Evolutionary conservation across 2,797 vertebrate genomes (phyloP).

Genomic region (Mormyrus hasselquistii): DNA sequence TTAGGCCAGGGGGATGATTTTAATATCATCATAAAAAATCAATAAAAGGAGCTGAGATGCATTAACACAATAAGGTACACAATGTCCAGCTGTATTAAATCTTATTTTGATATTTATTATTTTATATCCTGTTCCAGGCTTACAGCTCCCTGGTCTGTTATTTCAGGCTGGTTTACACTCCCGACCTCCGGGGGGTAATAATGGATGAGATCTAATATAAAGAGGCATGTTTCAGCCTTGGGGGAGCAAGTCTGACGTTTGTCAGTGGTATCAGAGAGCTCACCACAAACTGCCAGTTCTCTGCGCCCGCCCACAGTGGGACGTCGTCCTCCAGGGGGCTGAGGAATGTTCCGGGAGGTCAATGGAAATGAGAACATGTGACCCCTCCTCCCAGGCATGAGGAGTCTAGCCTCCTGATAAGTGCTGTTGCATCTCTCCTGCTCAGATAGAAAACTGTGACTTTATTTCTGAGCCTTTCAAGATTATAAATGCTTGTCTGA

Average conservation of each 20-base stretch:
- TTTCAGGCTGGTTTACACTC: background rate
- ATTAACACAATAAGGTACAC: background rate
- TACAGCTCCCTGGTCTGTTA: background rate
- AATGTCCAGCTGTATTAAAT: background rate
- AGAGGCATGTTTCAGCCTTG: background rate
- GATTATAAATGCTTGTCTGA: background rate
- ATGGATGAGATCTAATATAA: background rate
- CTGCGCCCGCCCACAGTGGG: background rate
- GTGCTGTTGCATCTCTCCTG: background rate
- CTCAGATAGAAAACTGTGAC: background rate
- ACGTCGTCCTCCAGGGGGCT: background rate
- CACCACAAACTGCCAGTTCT: background rate
- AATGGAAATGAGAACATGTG: conserved; percentile 49
- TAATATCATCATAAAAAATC: conserved; percentile 9
- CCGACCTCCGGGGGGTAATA: background rate
- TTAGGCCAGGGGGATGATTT: background rate
- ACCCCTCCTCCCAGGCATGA: conserved; percentile 31
- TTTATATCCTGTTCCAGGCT: background rate
- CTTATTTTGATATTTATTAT: conserved; percentile 5
- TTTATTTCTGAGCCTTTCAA: conserved; percentile 34
- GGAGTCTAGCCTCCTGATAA: conserved; percentile 40
- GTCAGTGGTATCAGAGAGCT: background rate
- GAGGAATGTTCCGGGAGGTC: conserved; percentile 17
- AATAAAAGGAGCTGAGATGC: background rate
- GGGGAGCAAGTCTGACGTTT: background rate